These are phyloP conservation scores for Caenorhabditis elegans DNA, from an alignment of 1,140 invertebrate genomes.

Conservation along the genomic window DNA sequence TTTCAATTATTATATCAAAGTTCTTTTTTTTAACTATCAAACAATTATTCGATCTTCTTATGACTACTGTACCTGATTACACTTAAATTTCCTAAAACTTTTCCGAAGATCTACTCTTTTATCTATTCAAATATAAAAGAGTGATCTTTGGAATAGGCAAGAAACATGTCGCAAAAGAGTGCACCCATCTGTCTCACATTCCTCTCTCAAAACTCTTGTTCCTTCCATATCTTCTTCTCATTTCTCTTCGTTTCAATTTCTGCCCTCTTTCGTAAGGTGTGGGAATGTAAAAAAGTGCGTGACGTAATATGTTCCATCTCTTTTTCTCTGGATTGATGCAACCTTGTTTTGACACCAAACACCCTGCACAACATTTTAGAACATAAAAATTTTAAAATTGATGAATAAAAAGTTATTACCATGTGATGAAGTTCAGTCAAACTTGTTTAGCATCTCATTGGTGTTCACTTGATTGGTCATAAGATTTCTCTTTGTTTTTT, in stretches of 20 bases:
- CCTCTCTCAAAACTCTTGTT: neutral
- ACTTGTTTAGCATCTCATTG: neutral
- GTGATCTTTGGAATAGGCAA: neutral
- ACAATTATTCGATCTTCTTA: too few species aligned
- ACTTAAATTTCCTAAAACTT: too few species aligned
- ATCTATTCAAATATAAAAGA: neutral
- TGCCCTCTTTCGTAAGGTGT: neutral
- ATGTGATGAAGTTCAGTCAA: slow-evolving; percentile 3
- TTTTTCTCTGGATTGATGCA: neutral
- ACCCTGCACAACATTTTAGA: neutral
- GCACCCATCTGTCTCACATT: neutral
- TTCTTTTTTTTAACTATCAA: too few species aligned
- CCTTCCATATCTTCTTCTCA: neutral
- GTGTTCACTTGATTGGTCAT: neutral
- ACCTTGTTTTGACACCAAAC: neutral
- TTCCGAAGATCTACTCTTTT: too few species aligned
- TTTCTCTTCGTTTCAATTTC: neutral
- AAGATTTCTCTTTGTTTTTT: neutral
- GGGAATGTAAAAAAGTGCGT: neutral
- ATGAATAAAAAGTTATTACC: neutral
- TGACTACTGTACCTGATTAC: too few species aligned
- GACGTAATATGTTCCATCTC: neutral
- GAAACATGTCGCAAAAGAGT: neutral
- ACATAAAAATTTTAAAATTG: neutral
- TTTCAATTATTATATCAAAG: too few species aligned